Evolutionary conservation across 2,797 vertebrate genomes (phyloP).

Genomic region (Platyrinchus mystaceus): DNA sequence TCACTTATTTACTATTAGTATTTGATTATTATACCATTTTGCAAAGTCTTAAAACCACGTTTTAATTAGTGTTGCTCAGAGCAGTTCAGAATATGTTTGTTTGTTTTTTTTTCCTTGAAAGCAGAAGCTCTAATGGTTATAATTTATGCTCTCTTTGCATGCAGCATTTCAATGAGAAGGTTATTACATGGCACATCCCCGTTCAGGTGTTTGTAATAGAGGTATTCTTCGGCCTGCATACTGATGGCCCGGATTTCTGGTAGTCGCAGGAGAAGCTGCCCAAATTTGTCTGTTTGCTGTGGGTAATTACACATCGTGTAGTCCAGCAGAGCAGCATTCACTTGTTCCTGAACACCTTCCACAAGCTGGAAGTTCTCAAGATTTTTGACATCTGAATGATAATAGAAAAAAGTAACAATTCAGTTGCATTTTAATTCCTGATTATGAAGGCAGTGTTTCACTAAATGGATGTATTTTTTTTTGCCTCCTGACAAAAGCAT

Average conservation of each 20-base stretch:
- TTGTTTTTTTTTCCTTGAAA: slow-evolving; percentile 42
- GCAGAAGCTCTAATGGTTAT: slow-evolving; percentile 50
- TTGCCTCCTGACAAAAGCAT: slow-evolving; percentile 55
- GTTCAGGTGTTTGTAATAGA: slow-evolving; percentile 98
- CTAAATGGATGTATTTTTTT: neutral
- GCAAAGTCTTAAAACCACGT: slow-evolving; percentile 70
- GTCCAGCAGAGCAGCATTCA: slow-evolving; percentile 94
- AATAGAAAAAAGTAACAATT: slow-evolving; percentile 13
- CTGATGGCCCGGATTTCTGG: slow-evolving; percentile 97
- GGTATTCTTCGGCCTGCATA: slow-evolving; percentile 97
- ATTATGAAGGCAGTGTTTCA: slow-evolving; percentile 34
- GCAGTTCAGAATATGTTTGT: slow-evolving; percentile 69
- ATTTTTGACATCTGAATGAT: slow-evolving; percentile 91
- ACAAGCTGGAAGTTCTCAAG: slow-evolving; percentile 98
- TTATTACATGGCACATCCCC: slow-evolving; percentile 99
- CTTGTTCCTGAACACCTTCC: slow-evolving; percentile 97
- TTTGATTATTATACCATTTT: slow-evolving; percentile 78
- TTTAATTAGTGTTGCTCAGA: slow-evolving; percentile 70
- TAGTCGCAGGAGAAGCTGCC: slow-evolving; percentile 93
- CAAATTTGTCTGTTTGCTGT: slow-evolving; percentile 96
- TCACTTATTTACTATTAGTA: slow-evolving; percentile 79
- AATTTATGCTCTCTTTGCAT: slow-evolving; percentile 92
- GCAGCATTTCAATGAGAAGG: slow-evolving; percentile 99
- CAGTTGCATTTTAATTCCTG: slow-evolving; percentile 47
- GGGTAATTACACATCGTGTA: slow-evolving; percentile 97